Conservation (phyloP, 2,888 invertebrate species). For the Eumerus sabulonum region DNA sequence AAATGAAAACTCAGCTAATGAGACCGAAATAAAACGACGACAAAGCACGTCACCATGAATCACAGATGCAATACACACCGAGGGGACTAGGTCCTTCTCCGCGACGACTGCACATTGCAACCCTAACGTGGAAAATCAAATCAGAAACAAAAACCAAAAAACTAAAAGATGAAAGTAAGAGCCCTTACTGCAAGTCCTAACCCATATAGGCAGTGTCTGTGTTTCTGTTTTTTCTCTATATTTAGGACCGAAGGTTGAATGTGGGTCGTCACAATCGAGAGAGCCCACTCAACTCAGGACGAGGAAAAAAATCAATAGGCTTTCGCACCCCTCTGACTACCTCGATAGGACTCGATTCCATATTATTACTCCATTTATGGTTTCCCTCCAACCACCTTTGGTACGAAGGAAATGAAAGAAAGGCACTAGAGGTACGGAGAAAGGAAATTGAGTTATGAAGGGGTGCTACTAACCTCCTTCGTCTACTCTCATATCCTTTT, state of each 20-base stretch:
- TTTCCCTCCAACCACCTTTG: constrained; percentile 20
- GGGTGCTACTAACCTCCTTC: constrained; percentile 18
- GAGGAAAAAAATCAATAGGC: constrained; percentile 50
- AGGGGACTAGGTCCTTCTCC: constrained; percentile 15
- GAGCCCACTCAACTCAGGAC: no score
- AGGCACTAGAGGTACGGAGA: background rate
- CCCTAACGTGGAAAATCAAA: constrained; percentile 35
- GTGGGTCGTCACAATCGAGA: constrained; percentile 38
- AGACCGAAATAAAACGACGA: no score
- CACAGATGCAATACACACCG: constrained; percentile 47
- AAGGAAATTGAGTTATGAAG: constrained; percentile 58
- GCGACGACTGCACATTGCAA: constrained; percentile 24
- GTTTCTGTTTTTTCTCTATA: constrained; percentile 19
- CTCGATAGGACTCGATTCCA: constrained; percentile 7
- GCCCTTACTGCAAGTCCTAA: constrained; percentile 31
- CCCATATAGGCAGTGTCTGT: background rate
- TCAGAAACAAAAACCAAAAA: constrained; percentile 7
- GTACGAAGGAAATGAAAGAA: constrained; percentile 13
- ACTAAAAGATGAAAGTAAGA: constrained; percentile 60
- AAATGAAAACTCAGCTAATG: no score
- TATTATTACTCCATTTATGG: constrained; percentile 49
- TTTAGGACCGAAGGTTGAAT: constrained; percentile 56
- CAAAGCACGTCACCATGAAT: constrained; percentile 39
- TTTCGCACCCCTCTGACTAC: constrained; percentile 33
- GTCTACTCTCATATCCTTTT: no score